These are phyloP conservation scores for Ligdia adustata DNA, from an alignment of 2,888 invertebrate species.

Conservation along the genomic window DNA sequence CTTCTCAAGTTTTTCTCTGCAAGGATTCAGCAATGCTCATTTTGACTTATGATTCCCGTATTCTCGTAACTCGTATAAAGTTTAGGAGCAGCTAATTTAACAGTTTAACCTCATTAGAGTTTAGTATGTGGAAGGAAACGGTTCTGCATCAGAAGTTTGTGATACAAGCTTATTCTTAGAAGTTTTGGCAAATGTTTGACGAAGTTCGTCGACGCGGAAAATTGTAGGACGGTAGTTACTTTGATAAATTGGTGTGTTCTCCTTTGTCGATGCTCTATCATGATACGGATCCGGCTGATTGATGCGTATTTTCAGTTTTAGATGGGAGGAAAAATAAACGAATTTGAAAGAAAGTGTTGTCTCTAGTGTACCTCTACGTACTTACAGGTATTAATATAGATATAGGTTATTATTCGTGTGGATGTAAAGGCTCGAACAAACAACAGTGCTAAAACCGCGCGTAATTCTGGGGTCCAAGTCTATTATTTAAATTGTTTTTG, in stretches of 20 bases:
- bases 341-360: background rate
- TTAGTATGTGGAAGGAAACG: constrained; percentile 26
- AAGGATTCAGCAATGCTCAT: constrained; percentile 36
- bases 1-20: constrained; percentile 47
- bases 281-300: constrained; percentile 15
- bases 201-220: constrained; percentile 20
- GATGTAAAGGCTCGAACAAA: too few relatives aligned
- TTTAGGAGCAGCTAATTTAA: constrained; percentile 21
- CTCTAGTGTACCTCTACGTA: too few relatives aligned
- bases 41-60: constrained; percentile 34
- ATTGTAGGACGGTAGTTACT: constrained; percentile 14
- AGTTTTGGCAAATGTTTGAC: constrained; percentile 30
- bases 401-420: too few relatives aligned
- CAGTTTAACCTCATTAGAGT: constrained; percentile 25
- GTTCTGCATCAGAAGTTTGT: constrained; percentile 30
- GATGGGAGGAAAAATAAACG: constrained; percentile 4
- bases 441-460: too few relatives aligned
- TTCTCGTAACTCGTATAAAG: constrained; percentile 10
- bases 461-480: too few relatives aligned
- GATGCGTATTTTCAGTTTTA: constrained; percentile 17
- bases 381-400: too few relatives aligned
- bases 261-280: constrained; percentile 14
- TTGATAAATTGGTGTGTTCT: constrained; percentile 23
- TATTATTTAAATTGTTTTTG: too few relatives aligned
- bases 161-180: constrained; percentile 28